Conservation (phyloP, 2,797 vertebrate genomes). For the Gymnoscopelus braueri region DNA sequence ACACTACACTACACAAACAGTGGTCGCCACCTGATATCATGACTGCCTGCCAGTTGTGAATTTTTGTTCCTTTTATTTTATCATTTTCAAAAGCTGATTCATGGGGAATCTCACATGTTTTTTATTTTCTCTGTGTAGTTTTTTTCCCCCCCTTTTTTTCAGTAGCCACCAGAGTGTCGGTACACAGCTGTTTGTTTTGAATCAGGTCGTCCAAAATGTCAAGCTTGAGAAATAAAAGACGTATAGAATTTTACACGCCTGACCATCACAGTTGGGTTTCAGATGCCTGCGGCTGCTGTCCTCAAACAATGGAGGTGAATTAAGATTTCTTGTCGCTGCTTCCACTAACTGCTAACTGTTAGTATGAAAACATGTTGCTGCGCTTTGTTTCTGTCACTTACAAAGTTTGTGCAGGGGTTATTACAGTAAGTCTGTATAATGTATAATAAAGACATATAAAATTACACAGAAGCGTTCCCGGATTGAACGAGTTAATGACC, state of each 20-base stretch:
- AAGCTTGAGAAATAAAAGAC: slow-evolving; percentile 65
- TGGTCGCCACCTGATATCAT: slow-evolving; percentile 25
- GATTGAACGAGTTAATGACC: too few relatives aligned
- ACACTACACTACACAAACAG: slow-evolving; percentile 42
- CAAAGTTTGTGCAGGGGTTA: too few relatives aligned
- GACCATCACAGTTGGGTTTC: slow-evolving; percentile 13
- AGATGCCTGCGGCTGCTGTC: too few relatives aligned
- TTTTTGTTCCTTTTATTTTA: slow-evolving; percentile 36
- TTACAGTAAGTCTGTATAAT: too few relatives aligned
- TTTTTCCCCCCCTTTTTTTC: slow-evolving; percentile 50
- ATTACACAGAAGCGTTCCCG: too few relatives aligned
- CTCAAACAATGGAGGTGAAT: too few relatives aligned
- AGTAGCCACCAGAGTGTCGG: slow-evolving; percentile 56
- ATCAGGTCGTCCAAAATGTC: slow-evolving; percentile 59
- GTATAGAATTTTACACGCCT: slow-evolving; percentile 61
- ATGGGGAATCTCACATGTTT: slow-evolving; percentile 23
- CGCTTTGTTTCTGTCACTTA: too few relatives aligned
- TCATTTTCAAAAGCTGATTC: slow-evolving; percentile 52
- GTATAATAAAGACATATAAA: too few relatives aligned
- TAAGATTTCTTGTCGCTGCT: too few relatives aligned
- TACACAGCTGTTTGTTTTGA: slow-evolving; percentile 64
- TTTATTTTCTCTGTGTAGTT: neutral
- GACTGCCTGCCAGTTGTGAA: slow-evolving; percentile 31
- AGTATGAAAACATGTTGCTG: too few relatives aligned
- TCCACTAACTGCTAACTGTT: too few relatives aligned